phyloP scores from a whole-genome alignment of 2,797 vertebrate genomes.

The Petrocephalus schoutedeni region DNA sequence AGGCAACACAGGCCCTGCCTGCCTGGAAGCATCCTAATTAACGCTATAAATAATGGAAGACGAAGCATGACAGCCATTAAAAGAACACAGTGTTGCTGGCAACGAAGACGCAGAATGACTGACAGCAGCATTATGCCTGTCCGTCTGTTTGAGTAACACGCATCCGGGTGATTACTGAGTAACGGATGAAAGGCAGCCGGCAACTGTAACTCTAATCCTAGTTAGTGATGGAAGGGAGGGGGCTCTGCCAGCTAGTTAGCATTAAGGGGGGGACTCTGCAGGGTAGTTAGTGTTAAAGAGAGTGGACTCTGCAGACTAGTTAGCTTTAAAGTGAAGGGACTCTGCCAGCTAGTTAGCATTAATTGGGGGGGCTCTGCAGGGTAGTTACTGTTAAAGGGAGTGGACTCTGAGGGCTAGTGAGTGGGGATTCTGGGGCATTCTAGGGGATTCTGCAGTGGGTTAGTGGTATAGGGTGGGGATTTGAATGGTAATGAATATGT shows the following conservation, averaged over 20 bases:
- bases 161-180: not conserved
- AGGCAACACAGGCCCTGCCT: not conserved
- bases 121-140: not conserved
- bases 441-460: not conserved
- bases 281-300: not conserved
- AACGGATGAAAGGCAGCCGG: not conserved
- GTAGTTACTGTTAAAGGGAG: not conserved
- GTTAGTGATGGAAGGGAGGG: not conserved
- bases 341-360: too few relatives aligned
- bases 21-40: not conserved
- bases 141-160: conserved; percentile 1
- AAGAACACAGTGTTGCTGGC: not conserved
- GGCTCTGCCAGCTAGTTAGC: not conserved
- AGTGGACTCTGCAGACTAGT: not conserved
- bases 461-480: not conserved
- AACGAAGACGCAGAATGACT: not conserved
- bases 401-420: not conserved
- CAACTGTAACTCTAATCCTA: not conserved
- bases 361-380: not conserved
- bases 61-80: conserved; percentile 10
- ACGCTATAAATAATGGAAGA: conserved; percentile 2
- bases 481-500: not conserved
- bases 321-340: not conserved
- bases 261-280: not conserved
- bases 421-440: too few relatives aligned